Evolutionary conservation across 2,113 vertebrate genomes (phyloP).

Genomic region (Peromyscus leucopus): DNA sequence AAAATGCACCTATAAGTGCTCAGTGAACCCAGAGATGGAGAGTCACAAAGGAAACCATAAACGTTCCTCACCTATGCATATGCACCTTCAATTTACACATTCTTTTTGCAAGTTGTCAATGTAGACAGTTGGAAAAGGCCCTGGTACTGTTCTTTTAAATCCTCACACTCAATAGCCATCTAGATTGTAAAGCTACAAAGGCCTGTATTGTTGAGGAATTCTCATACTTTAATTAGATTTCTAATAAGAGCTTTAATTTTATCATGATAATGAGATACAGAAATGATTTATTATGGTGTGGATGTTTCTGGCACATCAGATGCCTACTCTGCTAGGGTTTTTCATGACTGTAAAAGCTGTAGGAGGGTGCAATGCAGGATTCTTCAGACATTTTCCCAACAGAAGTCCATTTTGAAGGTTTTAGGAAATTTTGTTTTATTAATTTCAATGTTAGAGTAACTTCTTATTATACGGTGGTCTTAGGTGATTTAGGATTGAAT

Average conservation of each 20-base stretch:
- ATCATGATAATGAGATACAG: constrained; percentile 60
- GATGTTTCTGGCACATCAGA: constrained; percentile 34
- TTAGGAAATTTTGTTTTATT: neutral
- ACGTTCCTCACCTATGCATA: neutral
- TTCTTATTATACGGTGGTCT: neutral
- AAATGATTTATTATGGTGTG: constrained; percentile 38
- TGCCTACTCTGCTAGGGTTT: constrained; percentile 33
- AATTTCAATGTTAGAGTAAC: constrained; percentile 32
- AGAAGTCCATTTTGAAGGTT: neutral
- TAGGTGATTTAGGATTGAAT: constrained; percentile 7
- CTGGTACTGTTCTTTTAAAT: constrained; percentile 40
- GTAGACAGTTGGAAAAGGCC: neutral
- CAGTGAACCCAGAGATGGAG: constrained; percentile 10
- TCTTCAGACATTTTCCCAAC: constrained; percentile 38
- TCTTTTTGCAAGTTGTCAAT: neutral
- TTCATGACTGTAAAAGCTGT: constrained; percentile 22
- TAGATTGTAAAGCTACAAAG: constrained; percentile 1
- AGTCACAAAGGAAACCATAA: neutral
- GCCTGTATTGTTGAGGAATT: constrained; percentile 36
- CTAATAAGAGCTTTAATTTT: constrained; percentile 53
- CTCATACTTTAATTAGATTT: constrained; percentile 18
- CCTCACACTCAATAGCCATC: neutral
- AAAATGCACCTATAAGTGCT: neutral
- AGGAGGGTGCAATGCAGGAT: neutral
- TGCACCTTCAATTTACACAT: neutral